Base-by-base conservation (phyloP, 1,140 invertebrate species). In the Diorhabda carinulata region DNA sequence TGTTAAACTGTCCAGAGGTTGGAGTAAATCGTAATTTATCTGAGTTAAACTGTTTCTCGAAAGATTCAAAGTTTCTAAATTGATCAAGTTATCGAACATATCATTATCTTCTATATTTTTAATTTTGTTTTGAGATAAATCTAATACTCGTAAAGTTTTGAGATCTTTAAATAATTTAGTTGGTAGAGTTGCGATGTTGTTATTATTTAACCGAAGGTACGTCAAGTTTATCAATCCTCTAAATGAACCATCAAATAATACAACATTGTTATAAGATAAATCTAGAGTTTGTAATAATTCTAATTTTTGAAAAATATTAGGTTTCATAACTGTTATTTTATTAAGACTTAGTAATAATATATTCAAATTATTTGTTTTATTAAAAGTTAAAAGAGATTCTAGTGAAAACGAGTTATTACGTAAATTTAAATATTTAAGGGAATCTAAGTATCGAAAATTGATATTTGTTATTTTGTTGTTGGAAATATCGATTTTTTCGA, bases 41-140 rank as follows among this genome's bases (percentile, higher is more conserved):
- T 52, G 6, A 6, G 47, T 52, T 52, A 52, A n/a, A 52, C 6
- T 8, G 47, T 52, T 52, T 3, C 47, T 6, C n/a, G 47, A 52
- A 4, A 52, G 47, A 52, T 52, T 52, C n/a, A 52, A 4, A 52
- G n/a, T 4, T 4, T 52, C 47, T 52, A 52, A 52, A 52, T 52
- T 52, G 6, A 8, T 52, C 47, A 8, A n/a, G 0, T 52, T n/a
- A 3, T 8, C 3, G n/a, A 52, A 52, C 6, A 52, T 52, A 4
- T 52, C 47, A 52, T 52, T 52, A 4, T 52, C n/a, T 3, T 52
- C 6, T 6, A 52, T 52, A 0, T 8, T 9, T 63, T 67, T 59
- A 47, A 78, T 40, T 43, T 67, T 64, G 58, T 78, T 78, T 5
- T 63, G 42, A 0, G 76, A 76, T 25, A 78, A 43, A 69, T 78